Conservation (phyloP, 2,797 vertebrate species). For the Schizothorax lantsangensis region DNA sequence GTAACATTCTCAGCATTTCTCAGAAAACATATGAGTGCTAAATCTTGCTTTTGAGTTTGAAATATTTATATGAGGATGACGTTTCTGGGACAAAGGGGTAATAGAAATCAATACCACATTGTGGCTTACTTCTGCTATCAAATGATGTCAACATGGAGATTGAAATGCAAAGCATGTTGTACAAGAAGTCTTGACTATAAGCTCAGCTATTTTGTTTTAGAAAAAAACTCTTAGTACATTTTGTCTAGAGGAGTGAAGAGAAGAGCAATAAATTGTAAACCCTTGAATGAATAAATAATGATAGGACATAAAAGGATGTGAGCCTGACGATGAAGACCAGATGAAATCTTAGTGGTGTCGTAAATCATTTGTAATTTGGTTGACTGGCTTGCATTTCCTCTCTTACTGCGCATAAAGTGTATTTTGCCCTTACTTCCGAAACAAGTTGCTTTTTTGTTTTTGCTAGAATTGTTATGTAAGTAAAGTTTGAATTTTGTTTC, state of each 20-base stretch:
- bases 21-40: background rate
- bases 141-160: background rate
- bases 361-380: slow-evolving; percentile 55
- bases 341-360: slow-evolving; percentile 49
- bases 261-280: slow-evolving; percentile 39
- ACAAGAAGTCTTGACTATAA: background rate
- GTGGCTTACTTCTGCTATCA: slow-evolving; percentile 1
- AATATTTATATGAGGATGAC: background rate
- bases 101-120: background rate
- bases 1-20: background rate
- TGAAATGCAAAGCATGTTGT: background rate
- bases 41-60: background rate
- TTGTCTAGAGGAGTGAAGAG: background rate
- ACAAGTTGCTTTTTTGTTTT: background rate
- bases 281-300: slow-evolving; percentile 59
- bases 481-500: background rate
- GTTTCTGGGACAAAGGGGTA: background rate
- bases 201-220: background rate
- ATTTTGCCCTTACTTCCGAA: background rate
- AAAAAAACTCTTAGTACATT: background rate
- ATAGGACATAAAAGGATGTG: slow-evolving; percentile 39
- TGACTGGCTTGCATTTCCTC: slow-evolving; percentile 30
- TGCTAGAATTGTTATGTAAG: background rate
- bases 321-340: slow-evolving; percentile 53
- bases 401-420: slow-evolving; percentile 1